These are phyloP conservation scores for Pterostichus niger DNA, from an alignment of 2,888 invertebrate species.

Conservation along the genomic window DNA sequence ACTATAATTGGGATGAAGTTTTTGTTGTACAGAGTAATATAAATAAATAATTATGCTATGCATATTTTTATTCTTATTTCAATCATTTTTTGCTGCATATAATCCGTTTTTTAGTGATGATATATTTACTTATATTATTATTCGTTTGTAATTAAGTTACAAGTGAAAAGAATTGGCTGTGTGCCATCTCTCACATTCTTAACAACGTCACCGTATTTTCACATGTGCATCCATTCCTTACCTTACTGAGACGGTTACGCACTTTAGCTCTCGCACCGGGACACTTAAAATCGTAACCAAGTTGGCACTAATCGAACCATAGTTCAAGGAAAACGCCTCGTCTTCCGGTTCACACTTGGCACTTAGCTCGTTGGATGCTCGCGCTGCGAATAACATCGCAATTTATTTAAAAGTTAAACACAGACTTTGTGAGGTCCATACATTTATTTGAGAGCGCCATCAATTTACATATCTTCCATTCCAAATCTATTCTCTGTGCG, in stretches of 20 bases:
- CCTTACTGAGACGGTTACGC: constrained; percentile 16
- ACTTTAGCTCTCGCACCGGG: constrained; percentile 14
- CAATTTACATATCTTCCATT: constrained; percentile 59
- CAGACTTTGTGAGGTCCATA: constrained; percentile 33
- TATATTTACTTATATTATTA: no score
- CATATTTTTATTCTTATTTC: no score
- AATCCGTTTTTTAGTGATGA: no score
- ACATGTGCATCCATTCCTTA: constrained; percentile 8
- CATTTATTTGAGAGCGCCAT: constrained; percentile 56
- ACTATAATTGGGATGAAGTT: no score
- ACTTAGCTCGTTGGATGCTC: constrained; percentile 5
- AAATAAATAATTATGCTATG: no score
- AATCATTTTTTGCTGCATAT: no score
- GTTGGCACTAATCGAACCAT: constrained; percentile 31
- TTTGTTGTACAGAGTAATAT: no score
- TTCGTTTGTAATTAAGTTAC: background rate
- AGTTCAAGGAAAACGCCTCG: constrained; percentile 3
- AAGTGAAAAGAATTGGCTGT: background rate
- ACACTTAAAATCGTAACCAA: constrained; percentile 17
- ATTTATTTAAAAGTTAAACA: constrained; percentile 58
- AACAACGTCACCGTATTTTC: background rate
- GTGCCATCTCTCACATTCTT: background rate
- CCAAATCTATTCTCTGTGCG: constrained; percentile 24
- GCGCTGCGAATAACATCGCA: constrained; percentile 33
- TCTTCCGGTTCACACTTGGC: constrained; percentile 22